These are phyloP conservation scores for Nasonia vitripennis DNA, from an alignment of 1,140 invertebrate genomes.

Conservation along the genomic window DNA sequence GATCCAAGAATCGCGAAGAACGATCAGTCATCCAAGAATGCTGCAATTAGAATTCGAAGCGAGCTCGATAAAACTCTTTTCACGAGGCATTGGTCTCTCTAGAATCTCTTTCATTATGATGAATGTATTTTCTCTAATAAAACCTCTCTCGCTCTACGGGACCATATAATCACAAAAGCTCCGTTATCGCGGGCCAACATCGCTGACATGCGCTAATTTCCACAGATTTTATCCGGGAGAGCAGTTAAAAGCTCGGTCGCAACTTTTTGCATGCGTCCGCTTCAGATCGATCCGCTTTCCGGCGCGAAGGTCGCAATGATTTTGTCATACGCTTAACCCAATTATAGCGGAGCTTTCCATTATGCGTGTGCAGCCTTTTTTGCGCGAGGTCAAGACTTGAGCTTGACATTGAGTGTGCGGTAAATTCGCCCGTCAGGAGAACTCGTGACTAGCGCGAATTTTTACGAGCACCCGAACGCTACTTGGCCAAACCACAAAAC, in stretches of 20 bases:
- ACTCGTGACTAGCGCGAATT: constrained; percentile 26
- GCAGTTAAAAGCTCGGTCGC: not conserved
- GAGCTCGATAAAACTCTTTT: no score
- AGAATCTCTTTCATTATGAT: no score
- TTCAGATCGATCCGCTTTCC: not conserved
- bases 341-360: not conserved
- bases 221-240: not conserved
- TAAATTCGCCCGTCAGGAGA: constrained; percentile 38
- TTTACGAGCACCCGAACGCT: constrained; percentile 30
- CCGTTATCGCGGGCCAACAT: no score
- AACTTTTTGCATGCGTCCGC: not conserved
- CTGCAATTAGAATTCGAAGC: no score
- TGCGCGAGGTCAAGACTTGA: constrained; percentile 8
- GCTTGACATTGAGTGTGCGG: constrained; percentile 27
- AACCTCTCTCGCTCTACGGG: no score
- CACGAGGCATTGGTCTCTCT: no score
- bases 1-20: not conserved
- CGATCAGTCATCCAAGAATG: not conserved
- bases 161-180: no score
- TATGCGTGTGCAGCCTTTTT: not conserved
- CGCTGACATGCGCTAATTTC: not conserved
- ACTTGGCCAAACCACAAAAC: constrained; percentile 40
- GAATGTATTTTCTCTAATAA: no score
- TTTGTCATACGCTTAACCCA: not conserved
- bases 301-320: not conserved